Base-by-base conservation (phyloP, 2,888 invertebrate species). In the Melipona beecheii region DNA sequence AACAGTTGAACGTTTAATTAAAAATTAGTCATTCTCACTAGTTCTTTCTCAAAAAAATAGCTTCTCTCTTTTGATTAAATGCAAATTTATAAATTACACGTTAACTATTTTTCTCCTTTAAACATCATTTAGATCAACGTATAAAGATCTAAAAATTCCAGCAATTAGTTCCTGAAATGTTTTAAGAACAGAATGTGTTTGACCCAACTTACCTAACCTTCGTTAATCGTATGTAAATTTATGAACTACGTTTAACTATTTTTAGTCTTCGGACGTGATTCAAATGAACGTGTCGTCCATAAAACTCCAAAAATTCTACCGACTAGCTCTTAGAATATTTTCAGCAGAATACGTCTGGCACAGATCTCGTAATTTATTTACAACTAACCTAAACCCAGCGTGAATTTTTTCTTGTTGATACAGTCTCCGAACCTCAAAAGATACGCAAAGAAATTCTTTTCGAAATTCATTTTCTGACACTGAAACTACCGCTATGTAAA, bases 11-110 rank as follows among this genome's bases (percentile, higher is more conserved):
- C 4, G 13, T 56, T n/a, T 24, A 24, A 24, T 24, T 24, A 2
- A 6, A 36, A 36, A 36, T 36, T 13, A 13, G n/a, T 13, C 4
- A 13, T 56, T 21, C 4, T 36, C 36, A 36, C 13, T 56, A 13
- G 0, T 56, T 0, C 11, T n/a, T n/a, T n/a, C n/a, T 56, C 2
- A 0, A 13, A n/a, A n/a, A n/a, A n/a, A 11, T 13, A n/a, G n/a
- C n/a, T 56, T 21, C 54, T 11, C 21, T 4, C 11, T 54, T 56
- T 4, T 2, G 56, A n/a, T 56, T 13, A 13, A 13, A 56, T 13
- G n/a, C 13, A 56, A 13, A n/a, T 56, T 56, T 13, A n/a, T 4
- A 4, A 56, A 56, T 2, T 4, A 13, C 4, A n/a, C 2, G 56
- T 56, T 56, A 4, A 56, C n/a, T 13, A n/a, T 13, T 1, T 56